Conservation (phyloP, 2,888 invertebrate genomes). For the Schrankia costaestrigalis region DNA sequence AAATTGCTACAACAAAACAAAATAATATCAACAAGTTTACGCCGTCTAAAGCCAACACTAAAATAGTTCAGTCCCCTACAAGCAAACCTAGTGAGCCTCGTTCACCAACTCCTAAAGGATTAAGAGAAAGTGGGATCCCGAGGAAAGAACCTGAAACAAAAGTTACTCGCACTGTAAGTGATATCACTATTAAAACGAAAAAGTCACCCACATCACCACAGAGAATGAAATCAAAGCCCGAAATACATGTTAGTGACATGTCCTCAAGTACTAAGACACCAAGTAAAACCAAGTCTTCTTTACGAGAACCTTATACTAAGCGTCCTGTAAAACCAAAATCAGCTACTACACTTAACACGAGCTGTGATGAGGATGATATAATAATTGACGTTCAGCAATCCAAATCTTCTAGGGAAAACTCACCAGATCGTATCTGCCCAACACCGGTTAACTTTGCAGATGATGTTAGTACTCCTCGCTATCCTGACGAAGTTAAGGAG, state of each 20-base stretch:
- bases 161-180: slow-evolving; percentile 80
- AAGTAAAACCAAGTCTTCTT: slow-evolving; percentile 45
- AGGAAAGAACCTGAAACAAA: slow-evolving; percentile 66
- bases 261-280: slow-evolving; percentile 48
- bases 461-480: slow-evolving; percentile 83
- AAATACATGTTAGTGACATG: slow-evolving; percentile 68
- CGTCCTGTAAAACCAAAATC: slow-evolving; percentile 68
- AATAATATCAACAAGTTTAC: slow-evolving; percentile 45
- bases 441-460: slow-evolving; percentile 82
- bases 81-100: slow-evolving; percentile 43
- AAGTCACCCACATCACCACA: slow-evolving; percentile 66
- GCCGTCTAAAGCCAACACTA: slow-evolving; percentile 42
- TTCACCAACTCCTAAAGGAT: slow-evolving; percentile 54
- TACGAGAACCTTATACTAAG: slow-evolving; percentile 54
- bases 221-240: slow-evolving; percentile 71
- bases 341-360: slow-evolving; percentile 74
- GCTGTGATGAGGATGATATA: slow-evolving; percentile 80
- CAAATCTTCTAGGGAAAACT: slow-evolving; percentile 87
- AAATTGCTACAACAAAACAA: slow-evolving; percentile 46
- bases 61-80: slow-evolving; percentile 34
- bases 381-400: slow-evolving; percentile 86
- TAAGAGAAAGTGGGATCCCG: slow-evolving; percentile 53
- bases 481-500: slow-evolving; percentile 87
- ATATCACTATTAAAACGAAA: slow-evolving; percentile 76
- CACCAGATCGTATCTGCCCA: slow-evolving; percentile 86